Evolutionary conservation across 1,140 invertebrate species (phyloP).

Genomic region (Latrodectus geometricus): DNA sequence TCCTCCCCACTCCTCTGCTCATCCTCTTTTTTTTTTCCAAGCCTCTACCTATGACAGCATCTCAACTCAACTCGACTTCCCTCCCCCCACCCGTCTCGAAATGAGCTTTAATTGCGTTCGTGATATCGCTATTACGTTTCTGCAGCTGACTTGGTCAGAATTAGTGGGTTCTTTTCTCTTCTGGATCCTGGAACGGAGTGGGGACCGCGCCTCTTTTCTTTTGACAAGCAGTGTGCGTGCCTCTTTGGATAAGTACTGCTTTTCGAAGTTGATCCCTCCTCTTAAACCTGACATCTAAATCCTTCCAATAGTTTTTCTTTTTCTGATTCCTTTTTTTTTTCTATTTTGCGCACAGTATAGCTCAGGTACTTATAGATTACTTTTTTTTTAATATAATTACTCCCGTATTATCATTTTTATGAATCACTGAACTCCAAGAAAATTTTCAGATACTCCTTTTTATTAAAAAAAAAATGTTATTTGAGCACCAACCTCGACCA

Average conservation of each 20-base stretch:
- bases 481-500: too few species aligned
- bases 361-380: background rate
- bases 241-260: constrained; percentile 38
- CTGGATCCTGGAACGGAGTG: background rate
- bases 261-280: constrained; percentile 8
- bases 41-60: constrained; percentile 21
- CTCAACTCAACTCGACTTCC: background rate
- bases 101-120: constrained; percentile 52
- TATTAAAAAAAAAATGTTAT: too few species aligned
- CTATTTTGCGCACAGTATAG: background rate
- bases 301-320: background rate
- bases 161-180: constrained; percentile 9
- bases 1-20: background rate
- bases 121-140: constrained; percentile 43
- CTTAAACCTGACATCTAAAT: constrained; percentile 33
- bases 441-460: too few species aligned
- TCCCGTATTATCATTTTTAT: too few species aligned
- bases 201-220: constrained; percentile 18
- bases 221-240: constrained; percentile 41
- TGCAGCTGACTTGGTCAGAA: constrained; percentile 24
- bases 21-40: background rate
- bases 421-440: too few species aligned
- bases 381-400: background rate
- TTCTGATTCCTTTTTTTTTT: background rate
- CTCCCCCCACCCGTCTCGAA: background rate